Evolutionary conservation across 2,888 invertebrate genomes (phyloP), one percentile per base, ranked within the genome.

Genomic region (Coenonympha glycerion): DNA sequence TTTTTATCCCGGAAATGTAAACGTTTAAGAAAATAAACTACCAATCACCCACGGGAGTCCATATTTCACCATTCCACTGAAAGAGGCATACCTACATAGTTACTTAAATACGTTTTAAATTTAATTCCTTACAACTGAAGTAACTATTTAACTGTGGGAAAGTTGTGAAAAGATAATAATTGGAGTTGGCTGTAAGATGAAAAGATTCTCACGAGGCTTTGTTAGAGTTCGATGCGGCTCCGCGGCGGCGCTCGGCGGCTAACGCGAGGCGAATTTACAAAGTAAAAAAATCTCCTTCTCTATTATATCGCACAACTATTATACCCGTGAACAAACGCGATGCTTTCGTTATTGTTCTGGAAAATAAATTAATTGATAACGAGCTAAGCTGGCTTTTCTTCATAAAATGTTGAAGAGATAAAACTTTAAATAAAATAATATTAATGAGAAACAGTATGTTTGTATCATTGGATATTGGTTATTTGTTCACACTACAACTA

Each of bases 131-230:
- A n/a, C n/a, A n/a, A n/a, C n/a, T n/a, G n/a, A n/a, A n/a, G n/a
- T 21, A 15, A 39, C 22, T 39, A 13, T 22, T 39, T 19, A 19
- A 34, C 19, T 37, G 24, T 46, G 22, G 19, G 30, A 18, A 33
- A 46, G 37, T 46, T 31, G 30, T 24, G 36, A 42, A 31, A 44
- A 52, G 44, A 31, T 52, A 49, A 52, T 47, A 49, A 52, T 47
- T 41, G 41, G 42, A 44, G 30, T 34, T 39, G 37, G 19, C 26
- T 45, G 28, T 39, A 40, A 31, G 36, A 15, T 40, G 48, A 45
- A 48, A 22, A 52, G 42, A 31, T 33, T 52, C 26, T 39, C 46
- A 3, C n/a, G 37, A 28, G 52, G 44, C 45, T 48, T 52, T 52
- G 39, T 52, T 44, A 28, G 34, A 48, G 13, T 48, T 48, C 24